Conservation (phyloP, 2,888 invertebrate genomes). For the Drosophila quinaria region DNA sequence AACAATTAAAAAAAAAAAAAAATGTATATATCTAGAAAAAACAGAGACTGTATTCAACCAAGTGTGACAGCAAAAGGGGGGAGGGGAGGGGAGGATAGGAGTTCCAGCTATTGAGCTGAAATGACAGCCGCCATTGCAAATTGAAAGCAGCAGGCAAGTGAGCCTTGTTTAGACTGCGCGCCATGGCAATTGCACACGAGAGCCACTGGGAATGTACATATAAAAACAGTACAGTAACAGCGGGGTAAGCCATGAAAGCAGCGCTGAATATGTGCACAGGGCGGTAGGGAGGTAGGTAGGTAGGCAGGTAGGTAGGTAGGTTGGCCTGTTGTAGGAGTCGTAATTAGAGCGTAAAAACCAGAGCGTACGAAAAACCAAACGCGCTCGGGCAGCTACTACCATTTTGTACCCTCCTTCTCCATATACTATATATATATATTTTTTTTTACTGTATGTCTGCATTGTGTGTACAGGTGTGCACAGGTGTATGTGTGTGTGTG, state of each 20-base stretch:
- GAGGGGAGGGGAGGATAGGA: background rate
- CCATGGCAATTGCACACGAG: conserved; percentile 76
- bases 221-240: conserved; percentile 60
- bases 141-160: conserved; percentile 79
- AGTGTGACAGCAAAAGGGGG: conserved; percentile 15
- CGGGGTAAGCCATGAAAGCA: background rate
- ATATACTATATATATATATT: conserved; percentile 1
- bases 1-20: conserved; percentile 31
- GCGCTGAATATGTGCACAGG: background rate
- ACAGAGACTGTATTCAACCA: conserved; percentile 33
- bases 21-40: conserved; percentile 6
- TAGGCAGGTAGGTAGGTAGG: background rate
- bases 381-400: conserved; percentile 78
- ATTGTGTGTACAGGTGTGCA: conserved; percentile 45
- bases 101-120: conserved; percentile 76
- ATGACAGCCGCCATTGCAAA: conserved; percentile 80
- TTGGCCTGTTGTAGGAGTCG: conserved; percentile 70
- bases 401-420: conserved; percentile 36
- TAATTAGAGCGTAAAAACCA: conserved; percentile 85
- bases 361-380: conserved; percentile 82
- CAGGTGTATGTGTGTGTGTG: conserved; percentile 9
- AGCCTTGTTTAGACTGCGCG: conserved; percentile 78
- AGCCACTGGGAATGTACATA: conserved; percentile 39
- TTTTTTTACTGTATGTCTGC: conserved; percentile 41
- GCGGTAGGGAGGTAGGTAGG: no score